Percentiles rank a stretch among this genome's conserved stretches.
These are phyloP conservation scores for Lapara coniferarum DNA, from an alignment of 2,888 invertebrate genomes.

Conservation along the genomic window DNA sequence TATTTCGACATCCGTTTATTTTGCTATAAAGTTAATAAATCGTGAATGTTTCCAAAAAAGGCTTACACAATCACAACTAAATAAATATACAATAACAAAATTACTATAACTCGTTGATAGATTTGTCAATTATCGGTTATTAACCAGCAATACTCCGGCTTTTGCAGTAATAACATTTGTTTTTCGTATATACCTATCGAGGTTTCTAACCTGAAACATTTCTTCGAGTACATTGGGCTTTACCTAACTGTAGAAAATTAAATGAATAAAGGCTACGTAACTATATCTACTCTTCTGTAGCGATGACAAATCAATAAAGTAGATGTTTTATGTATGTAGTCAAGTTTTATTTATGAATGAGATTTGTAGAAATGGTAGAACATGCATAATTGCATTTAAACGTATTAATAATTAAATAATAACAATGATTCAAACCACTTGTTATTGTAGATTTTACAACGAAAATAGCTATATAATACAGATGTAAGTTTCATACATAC, in stretches of 20 bases:
- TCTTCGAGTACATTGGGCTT: background rate
- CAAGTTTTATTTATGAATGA: constrained; percentile 24
- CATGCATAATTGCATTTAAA: constrained; percentile 24
- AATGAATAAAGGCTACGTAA: constrained; percentile 6
- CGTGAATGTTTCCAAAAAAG: too few relatives aligned
- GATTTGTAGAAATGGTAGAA: constrained; percentile 22
- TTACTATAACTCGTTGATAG: background rate
- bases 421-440: constrained; percentile 54
- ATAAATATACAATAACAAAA: background rate
- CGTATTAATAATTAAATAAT: constrained; percentile 23
- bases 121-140: background rate
- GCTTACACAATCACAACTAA: too few relatives aligned
- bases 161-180: background rate
- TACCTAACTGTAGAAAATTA: background rate
- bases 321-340: constrained; percentile 30
- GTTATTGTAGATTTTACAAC: constrained; percentile 80
- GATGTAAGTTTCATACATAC: constrained; percentile 44
- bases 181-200: background rate
- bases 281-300: constrained; percentile 38
- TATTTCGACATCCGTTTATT: background rate
- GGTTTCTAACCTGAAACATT: background rate
- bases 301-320: constrained; percentile 20
- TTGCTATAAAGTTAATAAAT: too few relatives aligned
- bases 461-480: constrained; percentile 68
- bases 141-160: background rate